phyloP scores from a whole-genome alignment of 2,797 vertebrate species.

The Garrulus glandarius region DNA sequence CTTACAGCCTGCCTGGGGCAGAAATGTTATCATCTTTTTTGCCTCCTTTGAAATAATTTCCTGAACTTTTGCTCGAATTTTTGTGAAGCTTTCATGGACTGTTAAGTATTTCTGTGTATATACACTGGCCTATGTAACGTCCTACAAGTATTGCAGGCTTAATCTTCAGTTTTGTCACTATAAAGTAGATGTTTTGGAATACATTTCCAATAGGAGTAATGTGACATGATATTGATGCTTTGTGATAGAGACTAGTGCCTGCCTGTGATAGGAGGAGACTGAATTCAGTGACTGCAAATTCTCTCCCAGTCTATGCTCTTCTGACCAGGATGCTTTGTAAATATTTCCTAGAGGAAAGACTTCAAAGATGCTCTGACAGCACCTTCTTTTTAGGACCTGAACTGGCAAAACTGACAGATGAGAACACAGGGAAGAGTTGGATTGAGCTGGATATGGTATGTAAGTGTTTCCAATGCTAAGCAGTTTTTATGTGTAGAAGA shows the following conservation, averaged over 20 bases:
- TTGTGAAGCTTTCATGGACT: neutral
- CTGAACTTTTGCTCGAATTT: neutral
- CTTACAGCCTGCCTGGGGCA: neutral
- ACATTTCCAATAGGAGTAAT: neutral
- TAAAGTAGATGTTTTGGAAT: neutral
- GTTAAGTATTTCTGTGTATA: neutral
- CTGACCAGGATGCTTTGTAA: neutral
- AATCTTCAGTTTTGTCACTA: neutral
- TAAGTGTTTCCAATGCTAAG: neutral
- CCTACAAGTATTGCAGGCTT: neutral
- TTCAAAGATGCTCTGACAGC: neutral
- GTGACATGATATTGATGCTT: neutral
- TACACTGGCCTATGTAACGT: neutral
- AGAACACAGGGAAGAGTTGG: neutral
- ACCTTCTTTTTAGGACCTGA: neutral
- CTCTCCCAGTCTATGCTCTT: neutral
- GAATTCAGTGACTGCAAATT: neutral
- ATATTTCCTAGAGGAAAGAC: neutral
- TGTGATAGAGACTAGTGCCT: neutral
- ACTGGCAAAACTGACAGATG: neutral
- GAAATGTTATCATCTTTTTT: neutral
- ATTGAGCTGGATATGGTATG: neutral
- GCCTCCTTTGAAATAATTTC: neutral
- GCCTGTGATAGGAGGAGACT: neutral
- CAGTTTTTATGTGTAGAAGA: neutral